These are phyloP conservation scores for Delphinus delphis DNA, from an alignment of 2,113 vertebrate species.

Conservation along the genomic window DNA sequence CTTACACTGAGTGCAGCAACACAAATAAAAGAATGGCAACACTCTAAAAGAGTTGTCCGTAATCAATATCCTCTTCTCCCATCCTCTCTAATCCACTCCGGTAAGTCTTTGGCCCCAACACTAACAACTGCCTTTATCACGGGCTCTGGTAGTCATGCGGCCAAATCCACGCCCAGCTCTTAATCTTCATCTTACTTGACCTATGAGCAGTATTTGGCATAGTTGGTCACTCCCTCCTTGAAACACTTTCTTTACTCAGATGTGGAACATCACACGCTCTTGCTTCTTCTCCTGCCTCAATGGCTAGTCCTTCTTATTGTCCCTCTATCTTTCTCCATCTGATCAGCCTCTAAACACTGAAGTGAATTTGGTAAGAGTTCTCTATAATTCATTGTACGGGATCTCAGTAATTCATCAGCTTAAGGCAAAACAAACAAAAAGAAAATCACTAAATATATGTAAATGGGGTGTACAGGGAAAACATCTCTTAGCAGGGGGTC, in stretches of 20 bases:
- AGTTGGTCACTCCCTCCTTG: neutral
- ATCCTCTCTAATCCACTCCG: neutral
- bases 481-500: neutral
- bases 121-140: neutral
- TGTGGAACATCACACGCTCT: neutral
- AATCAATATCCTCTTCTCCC: neutral
- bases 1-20: neutral
- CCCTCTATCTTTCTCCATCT: neutral
- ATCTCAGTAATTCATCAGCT: neutral
- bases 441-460: neutral
- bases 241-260: neutral
- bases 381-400: neutral
- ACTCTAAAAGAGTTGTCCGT: neutral
- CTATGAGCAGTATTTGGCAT: neutral
- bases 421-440: conserved; percentile 16
- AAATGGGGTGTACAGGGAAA: neutral
- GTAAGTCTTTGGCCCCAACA: neutral
- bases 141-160: too few species aligned
- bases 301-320: neutral
- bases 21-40: neutral
- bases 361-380: neutral
- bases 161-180: neutral
- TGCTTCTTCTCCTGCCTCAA: neutral
- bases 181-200: neutral
- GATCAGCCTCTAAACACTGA: neutral